phyloP scores from a whole-genome alignment of 1,140 invertebrate species.

The Drosophila elegans region DNA sequence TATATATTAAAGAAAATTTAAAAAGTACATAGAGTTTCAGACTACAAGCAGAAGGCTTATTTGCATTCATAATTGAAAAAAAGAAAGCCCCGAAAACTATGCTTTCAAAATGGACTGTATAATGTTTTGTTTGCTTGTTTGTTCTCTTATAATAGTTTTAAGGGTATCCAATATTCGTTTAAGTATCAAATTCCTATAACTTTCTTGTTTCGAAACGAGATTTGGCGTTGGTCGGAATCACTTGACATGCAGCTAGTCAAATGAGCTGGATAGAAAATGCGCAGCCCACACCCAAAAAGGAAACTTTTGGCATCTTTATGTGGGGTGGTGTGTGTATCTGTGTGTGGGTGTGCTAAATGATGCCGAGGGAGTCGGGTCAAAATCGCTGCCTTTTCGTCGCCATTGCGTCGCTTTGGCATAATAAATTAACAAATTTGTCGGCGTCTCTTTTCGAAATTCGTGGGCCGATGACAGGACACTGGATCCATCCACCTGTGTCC shows the following conservation, averaged over 20 bases:
- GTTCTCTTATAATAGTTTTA: too few relatives aligned
- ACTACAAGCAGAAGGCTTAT: too few relatives aligned
- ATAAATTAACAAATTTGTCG: slow-evolving; percentile 84
- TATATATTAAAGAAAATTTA: too few relatives aligned
- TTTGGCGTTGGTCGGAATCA: slow-evolving; percentile 58
- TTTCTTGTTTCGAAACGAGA: slow-evolving; percentile 72
- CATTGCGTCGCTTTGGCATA: slow-evolving; percentile 61
- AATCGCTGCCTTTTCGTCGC: slow-evolving; percentile 41
- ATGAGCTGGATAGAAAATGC: slow-evolving; percentile 48
- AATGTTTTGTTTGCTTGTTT: too few relatives aligned
- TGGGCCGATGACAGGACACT: slow-evolving; percentile 65
- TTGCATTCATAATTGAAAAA: too few relatives aligned
- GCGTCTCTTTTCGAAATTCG: slow-evolving; percentile 67
- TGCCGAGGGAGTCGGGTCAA: slow-evolving; percentile 49
- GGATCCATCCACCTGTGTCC: slow-evolving; percentile 73
- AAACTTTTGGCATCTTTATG: slow-evolving; percentile 47
- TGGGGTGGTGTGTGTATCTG: neutral
- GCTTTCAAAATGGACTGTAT: too few relatives aligned
- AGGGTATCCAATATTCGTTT: neutral
- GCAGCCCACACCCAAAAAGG: slow-evolving; percentile 15
- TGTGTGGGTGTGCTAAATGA: slow-evolving; percentile 57
- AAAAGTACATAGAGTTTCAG: too few relatives aligned
- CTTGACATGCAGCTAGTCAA: slow-evolving; percentile 65
- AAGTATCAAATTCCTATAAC: neutral
- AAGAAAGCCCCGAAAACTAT: too few relatives aligned